Percentiles rank a stretch among this genome's conserved stretches.
These are phyloP conservation scores for Tenthredo notha DNA, from an alignment of 2,888 invertebrate species.

Conservation along the genomic window DNA sequence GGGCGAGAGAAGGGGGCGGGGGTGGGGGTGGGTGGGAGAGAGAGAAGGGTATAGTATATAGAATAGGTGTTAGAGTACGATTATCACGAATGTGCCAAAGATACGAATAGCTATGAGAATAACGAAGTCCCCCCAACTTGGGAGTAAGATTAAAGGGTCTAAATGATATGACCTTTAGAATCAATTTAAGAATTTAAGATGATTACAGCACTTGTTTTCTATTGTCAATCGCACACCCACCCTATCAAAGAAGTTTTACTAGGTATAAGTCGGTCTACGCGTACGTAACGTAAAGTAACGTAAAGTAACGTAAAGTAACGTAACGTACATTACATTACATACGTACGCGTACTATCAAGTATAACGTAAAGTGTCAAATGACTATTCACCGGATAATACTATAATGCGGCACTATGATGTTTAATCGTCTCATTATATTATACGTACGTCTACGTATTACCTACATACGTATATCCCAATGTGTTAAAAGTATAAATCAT, in stretches of 20 bases:
- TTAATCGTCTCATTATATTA: neutral
- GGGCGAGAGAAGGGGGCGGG: no score
- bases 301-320: no score
- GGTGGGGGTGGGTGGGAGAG: no score
- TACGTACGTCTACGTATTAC: neutral
- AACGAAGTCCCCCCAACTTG: constrained; percentile 42
- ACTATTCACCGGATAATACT: neutral
- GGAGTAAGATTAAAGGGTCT: constrained; percentile 51
- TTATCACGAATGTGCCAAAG: constrained; percentile 5
- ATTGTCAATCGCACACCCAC: constrained; percentile 50
- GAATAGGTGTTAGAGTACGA: neutral
- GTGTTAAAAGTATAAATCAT: constrained; percentile 11
- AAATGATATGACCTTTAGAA: constrained; percentile 53
- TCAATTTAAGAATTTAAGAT: constrained; percentile 52
- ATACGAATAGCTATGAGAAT: neutral
- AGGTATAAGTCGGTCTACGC: constrained; percentile 12
- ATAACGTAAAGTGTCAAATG: neutral
- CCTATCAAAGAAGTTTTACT: constrained; percentile 35
- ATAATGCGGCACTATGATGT: neutral
- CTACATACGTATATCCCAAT: neutral
- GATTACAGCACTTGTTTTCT: constrained; percentile 52
- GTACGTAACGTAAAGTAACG: neutral
- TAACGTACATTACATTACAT: no score
- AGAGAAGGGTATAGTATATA: no score
- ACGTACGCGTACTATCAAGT: neutral